Percentiles rank a stretch among this genome's conserved stretches.
Conservation (phyloP, 2,888 invertebrate species). For the Cantharis flavilabris region DNA sequence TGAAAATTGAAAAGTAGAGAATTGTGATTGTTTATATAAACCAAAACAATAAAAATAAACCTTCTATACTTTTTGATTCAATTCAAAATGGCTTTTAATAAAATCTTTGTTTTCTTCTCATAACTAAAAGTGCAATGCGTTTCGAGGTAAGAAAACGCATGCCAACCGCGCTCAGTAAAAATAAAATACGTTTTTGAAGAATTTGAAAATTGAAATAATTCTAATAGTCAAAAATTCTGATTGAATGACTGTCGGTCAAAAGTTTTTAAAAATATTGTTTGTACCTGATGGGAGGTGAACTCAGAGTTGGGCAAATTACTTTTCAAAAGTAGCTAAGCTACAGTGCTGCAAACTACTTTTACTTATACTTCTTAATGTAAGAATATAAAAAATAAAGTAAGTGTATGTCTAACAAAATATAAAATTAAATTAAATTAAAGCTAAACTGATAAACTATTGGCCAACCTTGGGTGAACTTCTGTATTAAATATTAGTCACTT, state of each 20-base stretch:
- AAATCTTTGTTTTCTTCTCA: neutral
- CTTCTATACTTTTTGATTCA: neutral
- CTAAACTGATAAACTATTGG: neutral
- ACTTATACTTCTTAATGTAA: too few relatives aligned
- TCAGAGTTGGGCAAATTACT: neutral
- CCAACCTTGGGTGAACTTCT: neutral
- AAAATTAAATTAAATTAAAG: too few relatives aligned
- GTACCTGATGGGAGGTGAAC: neutral
- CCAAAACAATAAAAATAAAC: neutral
- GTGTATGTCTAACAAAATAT: too few relatives aligned
- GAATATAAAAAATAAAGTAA: too few relatives aligned
- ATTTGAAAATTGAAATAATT: neutral
- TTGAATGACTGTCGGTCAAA: too few relatives aligned
- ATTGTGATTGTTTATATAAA: neutral
- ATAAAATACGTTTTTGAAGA: neutral
- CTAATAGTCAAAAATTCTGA: too few relatives aligned
- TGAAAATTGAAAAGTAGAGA: neutral
- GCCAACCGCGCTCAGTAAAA: neutral
- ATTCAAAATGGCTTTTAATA: neutral
- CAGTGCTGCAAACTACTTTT: too few relatives aligned
- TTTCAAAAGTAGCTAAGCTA: neutral
- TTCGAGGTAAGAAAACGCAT: neutral
- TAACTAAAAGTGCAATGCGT: neutral
- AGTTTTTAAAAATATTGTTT: neutral
- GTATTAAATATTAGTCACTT: neutral